Percentiles rank a stretch among this genome's conserved stretches.
Evolutionary conservation across 2,113 vertebrate genomes (phyloP).

Genomic region (Tor tambroides): DNA sequence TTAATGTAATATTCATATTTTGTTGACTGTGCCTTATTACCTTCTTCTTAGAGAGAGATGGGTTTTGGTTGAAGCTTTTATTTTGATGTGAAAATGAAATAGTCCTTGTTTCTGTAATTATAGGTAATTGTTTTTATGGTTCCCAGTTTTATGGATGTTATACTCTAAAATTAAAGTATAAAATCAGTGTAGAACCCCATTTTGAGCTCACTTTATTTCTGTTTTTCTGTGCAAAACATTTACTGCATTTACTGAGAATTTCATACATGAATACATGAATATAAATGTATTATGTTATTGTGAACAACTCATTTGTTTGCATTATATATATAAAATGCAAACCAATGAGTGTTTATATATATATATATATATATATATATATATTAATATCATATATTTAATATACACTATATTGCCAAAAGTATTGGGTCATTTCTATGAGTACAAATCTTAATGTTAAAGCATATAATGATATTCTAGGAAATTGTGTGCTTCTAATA

Average conservation of each 20-base stretch:
- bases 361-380: no score
- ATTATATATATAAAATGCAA: no score
- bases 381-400: no score
- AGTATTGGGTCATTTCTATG: no score
- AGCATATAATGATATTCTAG: no score
- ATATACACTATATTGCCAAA: no score
- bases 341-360: no score
- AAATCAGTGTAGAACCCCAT: background rate
- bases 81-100: background rate
- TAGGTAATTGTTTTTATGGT: background rate
- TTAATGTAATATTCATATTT: constrained; percentile 37
- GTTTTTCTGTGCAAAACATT: background rate
- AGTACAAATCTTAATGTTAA: no score
- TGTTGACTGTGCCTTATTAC: constrained; percentile 16
- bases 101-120: background rate
- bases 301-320: no score
- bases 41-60: background rate
- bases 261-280: no score
- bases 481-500: no score
- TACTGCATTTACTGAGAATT: background rate
- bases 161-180: background rate
- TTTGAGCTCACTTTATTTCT: background rate
- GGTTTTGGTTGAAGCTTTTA: background rate
- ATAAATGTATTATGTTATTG: no score
- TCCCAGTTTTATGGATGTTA: background rate